Conservation (phyloP, 2,113 vertebrate species). For the Coregonus clupeaformis region DNA sequence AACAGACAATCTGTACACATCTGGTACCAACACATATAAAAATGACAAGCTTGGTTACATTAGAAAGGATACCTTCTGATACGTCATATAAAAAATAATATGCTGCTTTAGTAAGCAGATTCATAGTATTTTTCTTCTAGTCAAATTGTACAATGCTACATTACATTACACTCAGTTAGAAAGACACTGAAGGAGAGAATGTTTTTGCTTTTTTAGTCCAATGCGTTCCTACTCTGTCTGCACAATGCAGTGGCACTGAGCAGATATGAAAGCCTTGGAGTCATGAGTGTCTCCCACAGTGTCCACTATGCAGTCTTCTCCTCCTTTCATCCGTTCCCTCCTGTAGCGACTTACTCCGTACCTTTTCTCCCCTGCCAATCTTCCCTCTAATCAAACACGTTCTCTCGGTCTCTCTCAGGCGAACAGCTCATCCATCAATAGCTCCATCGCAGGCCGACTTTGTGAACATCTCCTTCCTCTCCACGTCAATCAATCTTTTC, state of each 20-base stretch:
- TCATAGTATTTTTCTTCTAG: slow-evolving; percentile 74
- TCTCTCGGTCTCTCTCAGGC: slow-evolving; percentile 41
- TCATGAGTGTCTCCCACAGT: not conserved
- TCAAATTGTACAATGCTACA: slow-evolving; percentile 85
- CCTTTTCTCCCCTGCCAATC: slow-evolving; percentile 68
- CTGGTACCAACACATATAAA: slow-evolving; percentile 75
- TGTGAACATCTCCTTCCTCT: not conserved
- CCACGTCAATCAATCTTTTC: slow-evolving; percentile 82
- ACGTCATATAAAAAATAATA: slow-evolving; percentile 87
- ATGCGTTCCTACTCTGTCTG: not conserved
- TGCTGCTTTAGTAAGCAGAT: slow-evolving; percentile 86
- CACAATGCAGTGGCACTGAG: slow-evolving; percentile 9
- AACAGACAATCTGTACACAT: slow-evolving; percentile 74
- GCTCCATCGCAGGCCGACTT: not conserved
- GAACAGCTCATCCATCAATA: slow-evolving; percentile 34
- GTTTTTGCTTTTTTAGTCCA: slow-evolving; percentile 37
- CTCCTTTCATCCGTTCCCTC: slow-evolving; percentile 39
- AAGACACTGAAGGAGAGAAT: slow-evolving; percentile 57
- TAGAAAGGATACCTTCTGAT: slow-evolving; percentile 80
- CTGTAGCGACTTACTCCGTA: slow-evolving; percentile 76
- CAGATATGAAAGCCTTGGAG: not conserved
- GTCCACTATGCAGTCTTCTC: not conserved
- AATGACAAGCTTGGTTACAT: slow-evolving; percentile 80
- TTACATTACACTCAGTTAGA: slow-evolving; percentile 62
- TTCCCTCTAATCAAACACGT: slow-evolving; percentile 72